Evolutionary conservation across 2,113 vertebrate genomes (phyloP), one percentile per base, ranked within the genome.

Genomic region (Mirza zaza): DNA sequence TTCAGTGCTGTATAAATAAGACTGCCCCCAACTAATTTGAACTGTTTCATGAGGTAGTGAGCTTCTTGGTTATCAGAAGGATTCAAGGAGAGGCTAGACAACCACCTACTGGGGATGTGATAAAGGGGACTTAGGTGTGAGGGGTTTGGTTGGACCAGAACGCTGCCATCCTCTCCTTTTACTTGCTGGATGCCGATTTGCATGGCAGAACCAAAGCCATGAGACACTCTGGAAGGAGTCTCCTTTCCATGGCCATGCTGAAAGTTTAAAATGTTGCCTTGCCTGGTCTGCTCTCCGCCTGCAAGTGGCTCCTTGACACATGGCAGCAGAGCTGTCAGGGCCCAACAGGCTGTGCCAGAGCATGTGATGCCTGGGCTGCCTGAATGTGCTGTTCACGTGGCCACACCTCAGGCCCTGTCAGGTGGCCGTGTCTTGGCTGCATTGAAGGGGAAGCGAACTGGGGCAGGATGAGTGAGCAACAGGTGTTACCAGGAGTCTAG

Each of bases 401-500:
- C 3, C 0, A 0, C 0, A 1, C 87, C 27, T 55, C 4, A 80
- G 95, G 32, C 42, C 21, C n/a, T 95, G 36, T 92, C 65, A 63
- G 25, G 65, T 76, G 91, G 75, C 75, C 82, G 92, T 97, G 85
- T 81, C 29, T 85, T 94, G 79, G 76, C 84, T 87, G 57, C 1
- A 3, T 34, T 12, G 34, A 93, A 79, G 65, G 80, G 79, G 86
- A 76, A 67, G 39, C 39, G 39, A 65, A 39, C 55, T 50, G 45
- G 77, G 88, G 17, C 52, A 93, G 63, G 75, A 95, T 55, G 18
- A 94, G 20, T 0, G 2, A 87, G 79, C 0, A 17, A 87, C 52
- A 87, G 86, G 84, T 97, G 87, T 93, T 45, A 65, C 84, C 36
- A 82, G 90, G 89, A 89, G 61, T 87, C 96, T 95, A 92, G n/a